phyloP scores from a whole-genome alignment of 2,888 invertebrate genomes.

The Clitarchus hookeri region DNA sequence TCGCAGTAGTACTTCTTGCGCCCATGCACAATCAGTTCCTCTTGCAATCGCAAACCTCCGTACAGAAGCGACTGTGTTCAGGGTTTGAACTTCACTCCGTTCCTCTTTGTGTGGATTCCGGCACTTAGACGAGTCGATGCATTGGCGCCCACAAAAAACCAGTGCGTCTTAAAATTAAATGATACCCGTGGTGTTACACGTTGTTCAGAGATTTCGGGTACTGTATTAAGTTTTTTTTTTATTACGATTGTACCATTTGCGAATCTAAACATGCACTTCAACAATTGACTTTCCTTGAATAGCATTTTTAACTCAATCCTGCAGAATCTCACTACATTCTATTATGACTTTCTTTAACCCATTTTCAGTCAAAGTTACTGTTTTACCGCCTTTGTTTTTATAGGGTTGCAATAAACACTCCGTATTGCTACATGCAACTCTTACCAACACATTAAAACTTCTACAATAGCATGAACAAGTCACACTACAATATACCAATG shows the following conservation, averaged over 20 bases:
- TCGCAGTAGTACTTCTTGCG: conserved; percentile 2
- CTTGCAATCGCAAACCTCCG: neutral
- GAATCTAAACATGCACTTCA: neutral
- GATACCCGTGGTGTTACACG: neutral
- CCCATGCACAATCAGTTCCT: neutral
- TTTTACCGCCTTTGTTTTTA: neutral
- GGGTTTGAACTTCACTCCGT: conserved; percentile 7
- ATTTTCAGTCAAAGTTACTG: neutral
- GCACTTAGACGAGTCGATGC: neutral
- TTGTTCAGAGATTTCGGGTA: neutral
- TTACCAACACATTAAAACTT: neutral
- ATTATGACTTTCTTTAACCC: neutral
- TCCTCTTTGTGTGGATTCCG: neutral
- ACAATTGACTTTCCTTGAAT: neutral
- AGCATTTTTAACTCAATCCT: neutral
- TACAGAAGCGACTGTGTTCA: neutral
- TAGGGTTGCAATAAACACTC: neutral
- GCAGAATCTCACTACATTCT: neutral
- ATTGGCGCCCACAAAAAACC: conserved; percentile 10
- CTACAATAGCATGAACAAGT: neutral
- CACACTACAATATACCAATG: too few relatives aligned
- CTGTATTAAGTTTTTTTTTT: neutral
- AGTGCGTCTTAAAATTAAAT: neutral
- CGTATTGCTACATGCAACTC: neutral
- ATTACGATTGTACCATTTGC: neutral